Base-by-base conservation (phyloP, 2,888 invertebrate genomes). In the Pegoplata infirma region DNA sequence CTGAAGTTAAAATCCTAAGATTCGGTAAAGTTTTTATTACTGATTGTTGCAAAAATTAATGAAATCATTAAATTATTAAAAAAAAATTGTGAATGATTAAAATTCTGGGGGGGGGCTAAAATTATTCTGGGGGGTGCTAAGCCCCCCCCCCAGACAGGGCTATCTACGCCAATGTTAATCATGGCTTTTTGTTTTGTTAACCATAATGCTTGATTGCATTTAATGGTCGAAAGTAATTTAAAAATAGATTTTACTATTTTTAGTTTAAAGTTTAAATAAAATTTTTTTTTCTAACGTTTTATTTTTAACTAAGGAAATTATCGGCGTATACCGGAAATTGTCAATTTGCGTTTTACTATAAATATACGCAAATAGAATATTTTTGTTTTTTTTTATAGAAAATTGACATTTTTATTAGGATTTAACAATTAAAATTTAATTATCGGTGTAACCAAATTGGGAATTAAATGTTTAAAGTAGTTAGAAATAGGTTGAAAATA, bases 311-410 rank as follows among this genome's bases (percentile, higher is more conserved):
- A 14, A 19, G n/a, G 6, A 58, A 40, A 40, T 12, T n/a, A 64
- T n/a, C n/a, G n/a, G n/a, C n/a, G n/a, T 14, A 49, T 61, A 66
- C 79, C 74, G 74, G 79, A 75, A 79, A 75, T 56, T 40, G 36
- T 79, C 66, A 46, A 56, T 49, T 59, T 55, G 69, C 66, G 51
- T 44, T n/a, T 53, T 47, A 71, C 36, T 12, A 4, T 12, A 32
- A 10, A 32, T 25, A 25, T 25, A 40, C 36, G 36, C 36, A n/a
- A 40, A 40, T 40, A n/a, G 36, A 40, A 40, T 40, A n/a, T n/a
- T n/a, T n/a, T n/a, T n/a, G n/a, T n/a, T n/a, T n/a, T n/a, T 40
- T 40, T n/a, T 40, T 36, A 12, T n/a, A 40, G n/a, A 5, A 40
- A 40, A 4, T n/a, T 2, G n/a, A 40, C 36, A 40, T n/a, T 40